phyloP scores from a whole-genome alignment of 2,113 vertebrate species.

The Gracilinanus agilis region DNA sequence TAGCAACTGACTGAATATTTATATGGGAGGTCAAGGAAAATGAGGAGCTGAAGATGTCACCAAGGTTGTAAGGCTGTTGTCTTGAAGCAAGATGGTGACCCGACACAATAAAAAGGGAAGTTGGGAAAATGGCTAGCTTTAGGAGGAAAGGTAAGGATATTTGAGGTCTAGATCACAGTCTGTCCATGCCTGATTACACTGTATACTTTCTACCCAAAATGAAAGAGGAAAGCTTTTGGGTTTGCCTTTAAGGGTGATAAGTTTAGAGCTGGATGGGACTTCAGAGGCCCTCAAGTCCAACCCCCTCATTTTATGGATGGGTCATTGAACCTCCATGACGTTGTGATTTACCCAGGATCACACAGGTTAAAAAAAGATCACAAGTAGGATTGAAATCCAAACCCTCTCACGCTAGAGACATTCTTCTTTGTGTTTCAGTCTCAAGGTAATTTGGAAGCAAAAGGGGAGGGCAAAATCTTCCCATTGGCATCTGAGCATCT shows the following conservation, averaged over 20 bases:
- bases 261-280: background rate
- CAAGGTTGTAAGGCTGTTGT: background rate
- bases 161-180: no score
- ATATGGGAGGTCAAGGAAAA: background rate
- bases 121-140: background rate
- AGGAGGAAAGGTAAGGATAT: no score
- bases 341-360: background rate
- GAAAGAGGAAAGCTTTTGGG: background rate
- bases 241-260: background rate
- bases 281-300: background rate
- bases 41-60: background rate
- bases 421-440: background rate
- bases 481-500: background rate
- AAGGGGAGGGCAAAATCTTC: background rate
- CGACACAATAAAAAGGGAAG: background rate
- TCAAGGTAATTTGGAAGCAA: background rate
- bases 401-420: background rate
- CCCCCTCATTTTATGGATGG: background rate
- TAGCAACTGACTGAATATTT: background rate
- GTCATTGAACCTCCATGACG: background rate
- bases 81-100: background rate
- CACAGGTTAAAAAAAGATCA: background rate
- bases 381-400: background rate
- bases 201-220: background rate
- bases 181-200: background rate